These are phyloP conservation scores for Rallus crepitans DNA, from an alignment of 2,797 vertebrate genomes.

Conservation along the genomic window DNA sequence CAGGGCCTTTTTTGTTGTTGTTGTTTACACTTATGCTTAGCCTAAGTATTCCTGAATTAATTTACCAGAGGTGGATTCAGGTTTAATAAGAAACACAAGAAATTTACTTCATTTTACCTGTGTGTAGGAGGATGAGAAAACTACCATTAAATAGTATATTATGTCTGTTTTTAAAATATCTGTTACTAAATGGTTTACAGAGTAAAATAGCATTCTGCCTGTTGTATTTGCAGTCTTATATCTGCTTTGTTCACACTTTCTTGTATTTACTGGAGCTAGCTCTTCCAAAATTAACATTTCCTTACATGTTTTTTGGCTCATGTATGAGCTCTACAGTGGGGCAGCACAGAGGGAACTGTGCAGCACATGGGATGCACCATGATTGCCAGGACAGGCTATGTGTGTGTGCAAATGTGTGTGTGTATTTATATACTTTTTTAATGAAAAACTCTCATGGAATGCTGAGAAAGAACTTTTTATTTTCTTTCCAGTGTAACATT, in stretches of 20 bases:
- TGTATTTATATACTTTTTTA: not conserved
- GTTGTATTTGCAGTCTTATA: not conserved
- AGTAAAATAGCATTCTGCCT: not conserved
- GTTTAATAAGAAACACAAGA: not conserved
- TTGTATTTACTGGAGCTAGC: not conserved
- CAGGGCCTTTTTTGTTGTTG: not conserved
- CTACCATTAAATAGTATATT: not conserved
- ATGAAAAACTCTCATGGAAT: not conserved
- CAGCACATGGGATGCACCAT: not conserved
- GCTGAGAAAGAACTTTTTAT: not conserved
- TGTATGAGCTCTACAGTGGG: not conserved
- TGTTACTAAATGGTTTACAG: not conserved
- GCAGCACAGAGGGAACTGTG: not conserved
- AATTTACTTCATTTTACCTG: not conserved
- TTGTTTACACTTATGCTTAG: not conserved
- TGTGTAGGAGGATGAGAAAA: not conserved
- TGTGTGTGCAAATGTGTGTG: not conserved
- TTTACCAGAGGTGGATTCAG: not conserved
- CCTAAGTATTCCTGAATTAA: not conserved
- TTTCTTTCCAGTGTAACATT: not conserved
- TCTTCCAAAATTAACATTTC: not conserved
- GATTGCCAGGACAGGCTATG: not conserved
- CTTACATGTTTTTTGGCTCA: not conserved
- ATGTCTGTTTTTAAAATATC: not conserved
- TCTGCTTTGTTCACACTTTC: not conserved